phyloP scores from a whole-genome alignment of 2,888 invertebrate species.

The Dynastes hyllus region DNA sequence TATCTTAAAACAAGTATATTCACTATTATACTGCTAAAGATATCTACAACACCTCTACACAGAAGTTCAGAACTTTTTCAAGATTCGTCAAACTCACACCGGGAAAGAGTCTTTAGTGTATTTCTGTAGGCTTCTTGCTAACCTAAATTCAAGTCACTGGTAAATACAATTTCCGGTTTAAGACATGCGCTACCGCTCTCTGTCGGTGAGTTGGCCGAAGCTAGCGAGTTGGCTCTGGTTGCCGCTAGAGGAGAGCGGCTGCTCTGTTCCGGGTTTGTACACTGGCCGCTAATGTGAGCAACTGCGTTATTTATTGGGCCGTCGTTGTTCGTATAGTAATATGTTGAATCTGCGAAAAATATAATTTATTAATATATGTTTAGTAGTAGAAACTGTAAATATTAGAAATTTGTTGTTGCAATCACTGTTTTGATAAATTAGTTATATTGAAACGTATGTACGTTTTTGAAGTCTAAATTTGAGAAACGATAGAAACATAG shows the following conservation, averaged over 20 bases:
- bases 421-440: too few species aligned
- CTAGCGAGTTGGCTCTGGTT: constrained; percentile 81
- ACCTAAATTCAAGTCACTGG: constrained; percentile 67
- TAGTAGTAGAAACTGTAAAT: neutral
- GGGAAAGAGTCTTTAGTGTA: constrained; percentile 5
- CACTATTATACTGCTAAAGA: constrained; percentile 34
- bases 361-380: constrained; percentile 9
- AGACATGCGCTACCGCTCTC: constrained; percentile 79
- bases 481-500: too few species aligned
- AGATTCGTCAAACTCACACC: constrained; percentile 31
- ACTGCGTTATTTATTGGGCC: constrained; percentile 62
- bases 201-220: constrained; percentile 81
- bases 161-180: constrained; percentile 74
- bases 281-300: constrained; percentile 58
- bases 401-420: too few species aligned
- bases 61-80: constrained; percentile 20
- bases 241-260: constrained; percentile 82
- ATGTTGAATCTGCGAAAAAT: constrained; percentile 75
- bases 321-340: constrained; percentile 77
- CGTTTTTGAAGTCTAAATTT: too few species aligned
- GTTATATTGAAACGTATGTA: too few species aligned
- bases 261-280: constrained; percentile 72
- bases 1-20: constrained; percentile 33
- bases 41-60: constrained; percentile 51
- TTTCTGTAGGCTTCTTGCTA: constrained; percentile 44